These are phyloP conservation scores for Heterodera filipjevi DNA, from an alignment of 2,888 invertebrate genomes.

Conservation along the genomic window DNA sequence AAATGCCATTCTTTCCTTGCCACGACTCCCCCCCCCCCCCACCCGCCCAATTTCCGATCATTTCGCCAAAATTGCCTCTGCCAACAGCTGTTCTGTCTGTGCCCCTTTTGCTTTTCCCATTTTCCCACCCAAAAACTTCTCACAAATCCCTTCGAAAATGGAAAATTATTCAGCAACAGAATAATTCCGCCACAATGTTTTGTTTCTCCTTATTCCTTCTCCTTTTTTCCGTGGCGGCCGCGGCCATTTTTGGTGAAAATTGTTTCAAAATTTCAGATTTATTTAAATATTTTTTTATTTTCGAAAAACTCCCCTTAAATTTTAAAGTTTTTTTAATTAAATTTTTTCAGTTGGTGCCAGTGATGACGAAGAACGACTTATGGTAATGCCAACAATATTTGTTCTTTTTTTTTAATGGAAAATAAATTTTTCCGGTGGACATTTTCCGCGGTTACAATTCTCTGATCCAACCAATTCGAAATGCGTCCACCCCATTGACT, in stretches of 20 bases:
- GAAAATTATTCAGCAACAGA: neutral
- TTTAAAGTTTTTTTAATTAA: neutral
- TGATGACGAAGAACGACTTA: conserved; percentile 67
- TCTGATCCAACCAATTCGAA: conserved; percentile 68
- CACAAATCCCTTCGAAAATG: neutral
- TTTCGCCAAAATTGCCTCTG: neutral
- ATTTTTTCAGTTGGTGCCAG: conserved; percentile 40
- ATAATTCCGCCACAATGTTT: neutral
- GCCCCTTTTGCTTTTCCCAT: neutral
- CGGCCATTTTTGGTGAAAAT: neutral
- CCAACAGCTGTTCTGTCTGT: neutral
- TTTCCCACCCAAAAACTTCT: neutral
- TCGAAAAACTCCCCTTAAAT: neutral
- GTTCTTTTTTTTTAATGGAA: neutral
- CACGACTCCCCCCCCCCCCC: neutral
- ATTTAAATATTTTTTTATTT: neutral
- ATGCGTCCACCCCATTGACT: conserved; percentile 63
- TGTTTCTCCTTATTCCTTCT: neutral
- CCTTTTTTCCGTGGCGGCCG: neutral
- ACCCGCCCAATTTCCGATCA: neutral
- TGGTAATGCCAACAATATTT: conserved; percentile 45
- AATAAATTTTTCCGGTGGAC: conserved; percentile 53
- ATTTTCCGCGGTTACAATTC: conserved; percentile 69
- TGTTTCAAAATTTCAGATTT: neutral
- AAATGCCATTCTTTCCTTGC: neutral